A percentile compares a stretch with the other conserved stretches of the same genome.
Conservation (phyloP, 2,888 invertebrate genomes). For the Xestoiulus laeticollis region DNA sequence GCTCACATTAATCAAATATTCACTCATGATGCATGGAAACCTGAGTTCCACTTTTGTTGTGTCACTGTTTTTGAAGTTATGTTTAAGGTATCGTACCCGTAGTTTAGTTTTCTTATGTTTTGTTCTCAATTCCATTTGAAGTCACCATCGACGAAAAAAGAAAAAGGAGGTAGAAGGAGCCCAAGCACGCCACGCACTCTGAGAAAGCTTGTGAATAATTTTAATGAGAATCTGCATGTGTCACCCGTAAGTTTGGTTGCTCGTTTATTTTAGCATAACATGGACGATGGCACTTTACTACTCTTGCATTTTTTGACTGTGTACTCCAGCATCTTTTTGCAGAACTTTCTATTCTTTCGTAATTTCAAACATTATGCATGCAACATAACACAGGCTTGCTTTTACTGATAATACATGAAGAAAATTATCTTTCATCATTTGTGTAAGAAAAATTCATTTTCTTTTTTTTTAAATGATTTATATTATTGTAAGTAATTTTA, state of each 20-base stretch:
- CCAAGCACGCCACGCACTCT: conserved; percentile 54
- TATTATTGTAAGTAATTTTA: too few species aligned
- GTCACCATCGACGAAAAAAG: conserved; percentile 50
- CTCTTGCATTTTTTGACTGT: background rate
- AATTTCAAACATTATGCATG: too few species aligned
- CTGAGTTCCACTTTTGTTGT: background rate
- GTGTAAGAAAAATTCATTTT: too few species aligned
- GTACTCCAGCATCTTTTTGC: too few species aligned
- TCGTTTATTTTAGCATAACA: background rate
- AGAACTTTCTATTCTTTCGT: too few species aligned
- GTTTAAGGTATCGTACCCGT: background rate
- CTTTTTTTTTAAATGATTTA: too few species aligned
- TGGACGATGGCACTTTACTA: background rate
- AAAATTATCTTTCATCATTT: too few species aligned
- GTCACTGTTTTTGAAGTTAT: background rate
- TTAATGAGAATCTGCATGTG: conserved; percentile 55
- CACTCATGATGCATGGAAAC: too few species aligned
- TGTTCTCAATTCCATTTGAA: conserved; percentile 42
- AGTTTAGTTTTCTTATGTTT: background rate
- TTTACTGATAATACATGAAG: too few species aligned
- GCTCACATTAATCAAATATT: too few species aligned
- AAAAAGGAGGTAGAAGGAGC: conserved; percentile 37
- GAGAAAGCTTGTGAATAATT: conserved; percentile 54
- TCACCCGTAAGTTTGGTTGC: conserved; percentile 54
- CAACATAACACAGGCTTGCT: too few species aligned